Evolutionary conservation across 2,888 invertebrate species (phyloP).

Genomic region (Eristalis intricaria): DNA sequence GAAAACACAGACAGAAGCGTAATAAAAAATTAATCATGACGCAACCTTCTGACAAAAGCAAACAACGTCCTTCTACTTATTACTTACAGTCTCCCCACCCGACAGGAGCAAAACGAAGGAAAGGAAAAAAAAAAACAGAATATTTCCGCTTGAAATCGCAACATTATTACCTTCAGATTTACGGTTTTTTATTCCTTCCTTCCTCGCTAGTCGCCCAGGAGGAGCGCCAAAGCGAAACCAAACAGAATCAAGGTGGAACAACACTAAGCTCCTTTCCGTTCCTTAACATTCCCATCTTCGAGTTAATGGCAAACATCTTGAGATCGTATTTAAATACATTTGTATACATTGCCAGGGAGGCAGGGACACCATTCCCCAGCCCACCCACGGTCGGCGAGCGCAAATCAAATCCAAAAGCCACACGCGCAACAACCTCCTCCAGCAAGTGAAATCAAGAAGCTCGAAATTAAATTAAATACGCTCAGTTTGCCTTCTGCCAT

Average conservation of each 20-base stretch:
- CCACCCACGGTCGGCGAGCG: background rate
- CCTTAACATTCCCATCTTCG: constrained; percentile 67
- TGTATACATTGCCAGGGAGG: constrained; percentile 55
- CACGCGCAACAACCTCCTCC: constrained; percentile 66
- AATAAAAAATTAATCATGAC: constrained; percentile 73
- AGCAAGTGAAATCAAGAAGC: constrained; percentile 76
- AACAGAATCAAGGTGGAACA: constrained; percentile 68
- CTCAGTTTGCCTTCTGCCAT: constrained; percentile 76
- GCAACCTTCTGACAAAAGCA: constrained; percentile 73
- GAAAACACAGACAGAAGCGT: constrained; percentile 46
- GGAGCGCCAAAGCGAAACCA: constrained; percentile 30
- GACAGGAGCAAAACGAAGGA: background rate
- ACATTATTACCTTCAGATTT: constrained; percentile 70
- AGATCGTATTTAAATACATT: constrained; percentile 72
- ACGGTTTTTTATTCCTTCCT: constrained; percentile 37
- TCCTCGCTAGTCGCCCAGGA: background rate
- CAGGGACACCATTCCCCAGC: constrained; percentile 17
- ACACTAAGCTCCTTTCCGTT: constrained; percentile 65
- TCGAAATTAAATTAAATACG: constrained; percentile 79
- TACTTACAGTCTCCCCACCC: constrained; percentile 65
- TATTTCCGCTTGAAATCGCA: constrained; percentile 70
- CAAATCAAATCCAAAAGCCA: constrained; percentile 57
- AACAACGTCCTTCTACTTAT: constrained; percentile 72
- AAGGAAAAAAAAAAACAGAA: constrained; percentile 54
- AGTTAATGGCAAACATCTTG: constrained; percentile 72